Percentiles rank a stretch among this genome's conserved stretches.
These are phyloP conservation scores for Apamea epomidion DNA, from an alignment of 2,888 invertebrate species.

Conservation along the genomic window DNA sequence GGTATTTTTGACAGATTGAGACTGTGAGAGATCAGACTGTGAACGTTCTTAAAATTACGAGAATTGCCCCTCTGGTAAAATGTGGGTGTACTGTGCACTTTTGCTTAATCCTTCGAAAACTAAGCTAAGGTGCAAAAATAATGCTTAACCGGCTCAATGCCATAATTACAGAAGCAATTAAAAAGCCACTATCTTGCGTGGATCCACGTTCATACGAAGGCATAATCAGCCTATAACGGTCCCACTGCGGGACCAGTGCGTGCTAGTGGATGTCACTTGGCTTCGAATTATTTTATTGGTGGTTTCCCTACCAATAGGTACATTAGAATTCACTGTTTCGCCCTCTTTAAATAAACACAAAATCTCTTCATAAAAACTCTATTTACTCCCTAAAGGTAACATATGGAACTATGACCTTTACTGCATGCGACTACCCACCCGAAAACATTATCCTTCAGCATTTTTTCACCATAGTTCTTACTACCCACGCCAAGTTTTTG, in stretches of 20 bases:
- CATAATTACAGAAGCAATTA: too few relatives aligned
- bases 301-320: not conserved
- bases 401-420: not conserved
- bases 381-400: not conserved
- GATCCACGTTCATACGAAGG: too few relatives aligned
- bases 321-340: not conserved
- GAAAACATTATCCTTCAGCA: not conserved
- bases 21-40: too few relatives aligned
- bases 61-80: too few relatives aligned
- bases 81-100: too few relatives aligned
- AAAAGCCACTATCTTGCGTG: too few relatives aligned
- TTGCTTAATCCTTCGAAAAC: too few relatives aligned
- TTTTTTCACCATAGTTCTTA: slow-evolving; percentile 11
- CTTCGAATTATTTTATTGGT: not conserved
- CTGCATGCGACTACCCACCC: not conserved
- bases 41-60: too few relatives aligned
- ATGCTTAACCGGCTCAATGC: too few relatives aligned
- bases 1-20: too few relatives aligned
- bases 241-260: not conserved
- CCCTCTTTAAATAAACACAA: not conserved
- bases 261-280: not conserved
- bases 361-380: not conserved
- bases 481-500: not conserved
- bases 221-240: too few relatives aligned
- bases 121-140: too few relatives aligned